These are phyloP conservation scores for Hesperia comma DNA, from an alignment of 2,888 invertebrate species.

Conservation along the genomic window DNA sequence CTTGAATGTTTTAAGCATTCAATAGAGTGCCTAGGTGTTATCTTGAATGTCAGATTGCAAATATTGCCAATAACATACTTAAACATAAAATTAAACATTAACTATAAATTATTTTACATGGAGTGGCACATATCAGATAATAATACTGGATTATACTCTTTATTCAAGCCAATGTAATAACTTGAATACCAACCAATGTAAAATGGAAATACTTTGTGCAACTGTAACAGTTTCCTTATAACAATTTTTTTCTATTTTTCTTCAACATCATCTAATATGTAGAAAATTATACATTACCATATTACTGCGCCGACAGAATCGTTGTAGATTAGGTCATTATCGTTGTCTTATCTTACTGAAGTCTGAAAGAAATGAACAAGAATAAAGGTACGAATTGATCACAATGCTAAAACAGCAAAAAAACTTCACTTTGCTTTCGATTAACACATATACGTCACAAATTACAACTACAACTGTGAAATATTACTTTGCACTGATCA, in stretches of 20 bases:
- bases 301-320: slow-evolving; percentile 45
- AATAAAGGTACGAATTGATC: slow-evolving; percentile 52
- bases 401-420: slow-evolving; percentile 50
- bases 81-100: background rate
- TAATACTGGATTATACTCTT: slow-evolving; percentile 8
- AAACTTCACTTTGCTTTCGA: slow-evolving; percentile 18
- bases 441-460: slow-evolving; percentile 17
- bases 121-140: slow-evolving; percentile 9
- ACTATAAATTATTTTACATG: background rate
- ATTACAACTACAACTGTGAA: slow-evolving; percentile 8
- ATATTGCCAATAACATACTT: background rate
- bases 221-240: slow-evolving; percentile 3
- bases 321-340: slow-evolving; percentile 71
- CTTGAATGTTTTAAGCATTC: too few relatives aligned
- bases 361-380: slow-evolving; percentile 68
- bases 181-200: background rate
- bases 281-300: slow-evolving; percentile 27
- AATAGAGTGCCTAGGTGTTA: too few relatives aligned
- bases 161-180: background rate
- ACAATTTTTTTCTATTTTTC: background rate
- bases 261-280: slow-evolving; percentile 42
- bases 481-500: slow-evolving; percentile 38
- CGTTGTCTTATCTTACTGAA: slow-evolving; percentile 64
- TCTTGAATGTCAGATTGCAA: too few relatives aligned
- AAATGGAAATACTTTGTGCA: background rate